Percentiles rank a stretch among this genome's conserved stretches.
Conservation (phyloP, 1,140 invertebrate species). For the Gryllus bimaculatus region DNA sequence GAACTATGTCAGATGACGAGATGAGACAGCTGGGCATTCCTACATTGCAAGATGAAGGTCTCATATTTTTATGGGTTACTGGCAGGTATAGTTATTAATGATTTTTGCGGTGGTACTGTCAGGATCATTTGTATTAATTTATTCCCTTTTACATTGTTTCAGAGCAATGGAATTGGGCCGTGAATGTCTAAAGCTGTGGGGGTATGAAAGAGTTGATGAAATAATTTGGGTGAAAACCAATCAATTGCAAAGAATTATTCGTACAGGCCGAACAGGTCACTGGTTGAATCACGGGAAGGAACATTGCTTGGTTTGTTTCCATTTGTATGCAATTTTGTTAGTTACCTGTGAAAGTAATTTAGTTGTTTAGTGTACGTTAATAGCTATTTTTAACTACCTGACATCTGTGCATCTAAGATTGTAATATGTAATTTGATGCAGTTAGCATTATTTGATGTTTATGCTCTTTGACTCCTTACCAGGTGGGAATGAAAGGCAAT, state of each 20-base stretch:
- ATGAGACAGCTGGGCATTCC: constrained; percentile 90
- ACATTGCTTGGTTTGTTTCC: constrained; percentile 71
- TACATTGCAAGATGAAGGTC: constrained; percentile 86
- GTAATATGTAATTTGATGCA: too few species aligned
- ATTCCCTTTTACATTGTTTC: constrained; percentile 23
- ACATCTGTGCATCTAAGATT: too few species aligned
- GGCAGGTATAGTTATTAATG: constrained; percentile 47
- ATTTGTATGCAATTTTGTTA: too few species aligned
- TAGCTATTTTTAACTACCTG: too few species aligned
- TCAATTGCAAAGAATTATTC: constrained; percentile 91
- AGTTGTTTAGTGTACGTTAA: too few species aligned
- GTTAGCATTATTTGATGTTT: too few species aligned
- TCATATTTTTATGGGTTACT: constrained; percentile 97
- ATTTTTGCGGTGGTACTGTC: too few species aligned
- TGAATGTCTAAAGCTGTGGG: constrained; percentile 87
- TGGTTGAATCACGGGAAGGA: constrained; percentile 99
- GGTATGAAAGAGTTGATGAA: constrained; percentile 93
- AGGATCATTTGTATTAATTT: too few species aligned
- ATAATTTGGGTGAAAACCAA: constrained; percentile 99
- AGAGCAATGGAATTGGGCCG: constrained; percentile 94
- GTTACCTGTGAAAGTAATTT: too few species aligned
- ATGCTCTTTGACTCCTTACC: not conserved
- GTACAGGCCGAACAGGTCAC: constrained; percentile 92
- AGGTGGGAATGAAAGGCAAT: constrained; percentile 89
- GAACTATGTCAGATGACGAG: constrained; percentile 98